Percentiles rank a stretch among this genome's conserved stretches.
Conservation (phyloP, 2,113 vertebrate genomes). For the Isichthys henryi region DNA sequence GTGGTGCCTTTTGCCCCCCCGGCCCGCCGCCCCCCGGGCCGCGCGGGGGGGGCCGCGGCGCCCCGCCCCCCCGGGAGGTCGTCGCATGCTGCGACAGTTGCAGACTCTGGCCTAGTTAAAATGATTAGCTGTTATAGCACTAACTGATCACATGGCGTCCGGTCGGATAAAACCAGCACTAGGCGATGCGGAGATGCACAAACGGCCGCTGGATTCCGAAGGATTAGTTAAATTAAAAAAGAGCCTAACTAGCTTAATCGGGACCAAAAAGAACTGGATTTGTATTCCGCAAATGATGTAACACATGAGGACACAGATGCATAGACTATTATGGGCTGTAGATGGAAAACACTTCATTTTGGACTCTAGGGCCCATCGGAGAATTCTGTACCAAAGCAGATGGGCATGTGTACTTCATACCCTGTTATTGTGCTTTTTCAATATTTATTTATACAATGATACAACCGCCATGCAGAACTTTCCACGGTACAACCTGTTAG, state of each 20-base stretch:
- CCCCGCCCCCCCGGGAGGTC: too few relatives aligned
- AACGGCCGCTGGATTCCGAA: background rate
- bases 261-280: background rate
- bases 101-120: background rate
- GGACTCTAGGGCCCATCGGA: background rate
- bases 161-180: background rate
- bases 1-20: too few relatives aligned
- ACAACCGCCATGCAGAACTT: background rate
- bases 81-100: background rate
- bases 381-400: background rate
- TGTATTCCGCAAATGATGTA: background rate
- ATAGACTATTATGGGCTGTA: background rate
- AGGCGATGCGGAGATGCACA: background rate
- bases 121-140: background rate
- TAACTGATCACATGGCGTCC: background rate
- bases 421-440: background rate
- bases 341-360: background rate
- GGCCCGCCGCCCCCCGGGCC: too few relatives aligned
- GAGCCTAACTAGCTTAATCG: background rate
- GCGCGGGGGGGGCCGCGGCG: too few relatives aligned
- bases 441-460: background rate
- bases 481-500: background rate
- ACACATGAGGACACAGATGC: background rate
- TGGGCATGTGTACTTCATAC: background rate
- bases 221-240: background rate